Conservation (phyloP, 2,113 vertebrate genomes). For the Chamaea fasciata region DNA sequence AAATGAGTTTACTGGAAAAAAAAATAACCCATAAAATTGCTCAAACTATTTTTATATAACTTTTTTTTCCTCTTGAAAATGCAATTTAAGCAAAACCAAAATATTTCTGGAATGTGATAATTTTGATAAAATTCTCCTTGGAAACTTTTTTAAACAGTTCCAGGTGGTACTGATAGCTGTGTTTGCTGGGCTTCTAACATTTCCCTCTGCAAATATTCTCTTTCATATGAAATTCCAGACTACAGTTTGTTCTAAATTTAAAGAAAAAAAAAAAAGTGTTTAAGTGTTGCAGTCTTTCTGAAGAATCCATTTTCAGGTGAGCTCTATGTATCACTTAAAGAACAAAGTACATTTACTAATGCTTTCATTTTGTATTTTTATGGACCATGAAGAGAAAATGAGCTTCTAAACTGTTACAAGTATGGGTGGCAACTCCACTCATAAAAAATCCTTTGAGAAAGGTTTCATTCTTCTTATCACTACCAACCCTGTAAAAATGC, state of each 20-base stretch:
- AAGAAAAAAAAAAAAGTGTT: not conserved
- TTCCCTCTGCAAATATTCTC: slow-evolving; percentile 9
- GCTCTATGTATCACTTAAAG: not conserved
- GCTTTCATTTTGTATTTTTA: not conserved
- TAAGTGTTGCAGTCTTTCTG: not conserved
- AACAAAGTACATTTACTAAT: fast-evolving
- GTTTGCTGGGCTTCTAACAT: slow-evolving; percentile 6
- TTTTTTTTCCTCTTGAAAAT: not conserved
- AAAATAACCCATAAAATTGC: not conserved
- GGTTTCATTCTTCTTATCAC: not conserved
- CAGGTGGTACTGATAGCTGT: slow-evolving; percentile 23
- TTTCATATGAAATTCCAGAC: not conserved
- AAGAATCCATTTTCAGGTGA: not conserved
- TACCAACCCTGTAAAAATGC: not conserved
- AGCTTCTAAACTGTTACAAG: not conserved
- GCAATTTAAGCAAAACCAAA: not conserved
- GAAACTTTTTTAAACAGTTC: slow-evolving; percentile 27
- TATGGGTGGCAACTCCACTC: not conserved
- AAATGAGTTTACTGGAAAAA: not conserved
- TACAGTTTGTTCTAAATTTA: not conserved
- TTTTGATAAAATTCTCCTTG: slow-evolving; percentile 26
- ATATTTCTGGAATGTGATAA: slow-evolving; percentile 12
- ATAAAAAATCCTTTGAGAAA: not conserved
- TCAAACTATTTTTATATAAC: not conserved
- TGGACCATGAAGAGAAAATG: not conserved